A percentile compares a stretch with the other conserved stretches of the same genome.
phyloP scores from a whole-genome alignment of 2,888 invertebrate species.

The Microchrysa polita region DNA sequence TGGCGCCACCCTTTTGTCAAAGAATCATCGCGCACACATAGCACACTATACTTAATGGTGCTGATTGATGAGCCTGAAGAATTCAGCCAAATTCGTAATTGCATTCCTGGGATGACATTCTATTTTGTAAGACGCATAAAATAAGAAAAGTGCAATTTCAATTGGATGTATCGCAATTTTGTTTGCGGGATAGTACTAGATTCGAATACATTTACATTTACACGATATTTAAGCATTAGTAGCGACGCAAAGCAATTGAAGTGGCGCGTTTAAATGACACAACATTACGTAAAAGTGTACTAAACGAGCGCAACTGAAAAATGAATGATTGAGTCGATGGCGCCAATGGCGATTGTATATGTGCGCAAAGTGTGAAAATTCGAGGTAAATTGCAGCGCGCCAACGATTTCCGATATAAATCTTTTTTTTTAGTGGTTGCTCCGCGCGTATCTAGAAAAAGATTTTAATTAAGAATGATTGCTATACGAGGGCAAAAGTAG shows the following conservation, averaged over 20 bases:
- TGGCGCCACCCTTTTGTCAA: neutral
- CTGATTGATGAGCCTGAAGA: conserved; percentile 32
- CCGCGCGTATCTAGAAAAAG: too few relatives aligned
- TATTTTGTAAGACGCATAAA: conserved; percentile 36
- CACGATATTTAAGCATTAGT: neutral
- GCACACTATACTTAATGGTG: conserved; percentile 37
- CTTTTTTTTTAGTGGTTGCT: too few relatives aligned
- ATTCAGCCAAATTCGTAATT: conserved; percentile 34
- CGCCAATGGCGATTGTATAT: conserved; percentile 23
- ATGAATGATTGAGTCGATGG: conserved; percentile 30
- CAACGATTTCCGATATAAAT: too few relatives aligned
- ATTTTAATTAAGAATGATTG: too few relatives aligned
- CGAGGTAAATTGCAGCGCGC: too few relatives aligned
- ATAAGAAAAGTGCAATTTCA: neutral
- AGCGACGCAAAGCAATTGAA: conserved; percentile 9
- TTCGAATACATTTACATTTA: neutral
- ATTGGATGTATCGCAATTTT: neutral
- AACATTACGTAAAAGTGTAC: conserved; percentile 35
- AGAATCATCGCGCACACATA: neutral
- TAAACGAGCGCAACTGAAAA: conserved; percentile 13
- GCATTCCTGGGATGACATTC: conserved; percentile 33
- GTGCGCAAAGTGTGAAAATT: neutral
- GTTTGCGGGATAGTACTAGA: neutral
- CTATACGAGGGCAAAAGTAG: too few relatives aligned
- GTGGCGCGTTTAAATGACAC: conserved; percentile 14